phyloP scores from a whole-genome alignment of 2,888 invertebrate genomes.

The Melieria picta region DNA sequence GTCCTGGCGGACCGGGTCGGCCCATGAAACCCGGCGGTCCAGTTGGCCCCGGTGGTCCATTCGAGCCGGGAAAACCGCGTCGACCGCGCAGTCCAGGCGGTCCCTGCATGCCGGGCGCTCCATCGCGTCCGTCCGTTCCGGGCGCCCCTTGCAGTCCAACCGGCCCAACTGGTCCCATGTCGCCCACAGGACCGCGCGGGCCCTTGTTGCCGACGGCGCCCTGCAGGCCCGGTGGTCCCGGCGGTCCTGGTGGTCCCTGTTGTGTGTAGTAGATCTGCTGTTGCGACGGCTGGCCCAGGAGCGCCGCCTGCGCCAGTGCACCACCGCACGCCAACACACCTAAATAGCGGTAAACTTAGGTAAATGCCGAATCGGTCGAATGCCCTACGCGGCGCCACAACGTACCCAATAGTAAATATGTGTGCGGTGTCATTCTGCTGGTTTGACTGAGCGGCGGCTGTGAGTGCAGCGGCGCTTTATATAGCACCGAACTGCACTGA shows the following conservation, averaged over 20 bases:
- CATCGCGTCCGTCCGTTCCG: constrained; percentile 46
- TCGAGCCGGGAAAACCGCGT: constrained; percentile 47
- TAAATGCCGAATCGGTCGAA: too few relatives aligned
- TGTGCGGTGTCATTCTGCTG: too few relatives aligned
- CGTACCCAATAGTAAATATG: too few relatives aligned
- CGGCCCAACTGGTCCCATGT: constrained; percentile 43
- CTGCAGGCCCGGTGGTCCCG: constrained; percentile 43
- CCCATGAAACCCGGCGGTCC: constrained; percentile 42
- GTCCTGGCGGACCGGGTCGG: constrained; percentile 41
- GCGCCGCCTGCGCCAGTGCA: too few relatives aligned
- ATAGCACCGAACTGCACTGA: too few relatives aligned
- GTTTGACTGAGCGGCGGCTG: too few relatives aligned
- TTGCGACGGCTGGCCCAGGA: not conserved
- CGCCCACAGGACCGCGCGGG: constrained; percentile 45
- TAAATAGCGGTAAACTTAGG: too few relatives aligned
- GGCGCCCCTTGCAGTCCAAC: constrained; percentile 43
- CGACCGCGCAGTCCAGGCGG: constrained; percentile 46
- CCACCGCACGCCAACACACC: too few relatives aligned
- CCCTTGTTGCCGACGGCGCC: constrained; percentile 47
- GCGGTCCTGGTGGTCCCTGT: constrained; percentile 47
- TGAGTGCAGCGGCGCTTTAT: too few relatives aligned
- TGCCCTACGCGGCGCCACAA: too few relatives aligned
- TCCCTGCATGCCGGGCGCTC: constrained; percentile 43
- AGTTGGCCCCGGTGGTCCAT: constrained; percentile 40
- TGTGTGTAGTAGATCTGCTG: constrained; percentile 16